These are phyloP conservation scores for Cryptotermes secundus DNA, from an alignment of 1,140 invertebrate genomes.

Conservation along the genomic window DNA sequence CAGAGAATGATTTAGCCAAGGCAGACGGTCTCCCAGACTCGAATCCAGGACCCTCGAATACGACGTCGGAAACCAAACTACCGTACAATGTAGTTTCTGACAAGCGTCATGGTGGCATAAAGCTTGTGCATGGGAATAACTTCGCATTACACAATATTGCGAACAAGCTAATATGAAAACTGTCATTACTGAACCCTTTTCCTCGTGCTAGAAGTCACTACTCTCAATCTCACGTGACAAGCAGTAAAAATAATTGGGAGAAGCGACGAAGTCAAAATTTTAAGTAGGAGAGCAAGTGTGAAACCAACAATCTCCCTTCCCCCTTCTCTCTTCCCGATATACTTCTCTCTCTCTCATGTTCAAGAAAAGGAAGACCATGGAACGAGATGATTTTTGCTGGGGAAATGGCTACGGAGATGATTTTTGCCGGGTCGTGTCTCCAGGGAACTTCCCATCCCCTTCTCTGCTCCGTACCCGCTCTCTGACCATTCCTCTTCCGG, in stretches of 20 bases:
- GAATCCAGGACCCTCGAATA: too few relatives aligned
- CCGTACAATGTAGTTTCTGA: too few relatives aligned
- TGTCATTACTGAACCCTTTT: too few relatives aligned
- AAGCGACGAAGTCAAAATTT: slow-evolving; percentile 9
- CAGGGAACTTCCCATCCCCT: slow-evolving; percentile 35
- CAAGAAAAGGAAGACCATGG: not conserved
- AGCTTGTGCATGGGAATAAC: too few relatives aligned
- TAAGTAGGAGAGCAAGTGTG: not conserved
- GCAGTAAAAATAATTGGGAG: slow-evolving; percentile 17
- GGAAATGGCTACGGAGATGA: slow-evolving; percentile 43
- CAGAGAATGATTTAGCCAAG: too few relatives aligned
- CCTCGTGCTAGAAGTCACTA: not conserved
- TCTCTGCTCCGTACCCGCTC: slow-evolving; percentile 33
- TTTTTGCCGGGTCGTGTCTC: slow-evolving; percentile 47
- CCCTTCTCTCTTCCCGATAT: not conserved
- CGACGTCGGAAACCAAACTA: too few relatives aligned
- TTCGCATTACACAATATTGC: too few relatives aligned
- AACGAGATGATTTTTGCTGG: slow-evolving; percentile 33
- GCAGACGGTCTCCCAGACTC: too few relatives aligned
- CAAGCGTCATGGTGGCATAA: too few relatives aligned
- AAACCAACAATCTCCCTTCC: not conserved
- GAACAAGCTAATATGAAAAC: too few relatives aligned
- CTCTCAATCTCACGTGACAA: not conserved
- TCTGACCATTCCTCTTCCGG: slow-evolving; percentile 31
- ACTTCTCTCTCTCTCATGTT: not conserved